phyloP scores from a whole-genome alignment of 2,113 vertebrate genomes.

The Colinus virginianus region DNA sequence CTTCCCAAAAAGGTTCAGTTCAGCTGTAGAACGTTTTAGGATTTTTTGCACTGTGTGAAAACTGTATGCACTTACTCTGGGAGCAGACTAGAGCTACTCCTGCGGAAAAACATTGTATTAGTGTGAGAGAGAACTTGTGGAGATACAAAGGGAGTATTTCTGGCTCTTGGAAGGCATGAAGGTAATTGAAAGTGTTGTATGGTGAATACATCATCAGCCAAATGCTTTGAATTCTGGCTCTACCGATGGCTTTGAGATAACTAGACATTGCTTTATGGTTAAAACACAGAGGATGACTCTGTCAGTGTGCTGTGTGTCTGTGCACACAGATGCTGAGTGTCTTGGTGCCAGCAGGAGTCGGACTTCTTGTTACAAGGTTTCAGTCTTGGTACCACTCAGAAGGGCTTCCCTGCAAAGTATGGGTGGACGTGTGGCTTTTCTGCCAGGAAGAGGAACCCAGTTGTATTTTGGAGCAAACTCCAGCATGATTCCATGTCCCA shows the following conservation, averaged over 20 bases:
- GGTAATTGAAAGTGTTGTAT: neutral
- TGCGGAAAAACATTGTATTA: neutral
- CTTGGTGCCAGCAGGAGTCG: neutral
- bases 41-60: neutral
- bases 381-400: conserved; percentile 44
- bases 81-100: neutral
- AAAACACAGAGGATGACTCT: neutral
- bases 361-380: neutral
- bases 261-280: neutral
- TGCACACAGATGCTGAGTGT: neutral
- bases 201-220: neutral
- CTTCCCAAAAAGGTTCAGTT: neutral
- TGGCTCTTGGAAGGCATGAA: neutral
- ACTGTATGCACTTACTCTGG: neutral
- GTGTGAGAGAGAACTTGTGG: neutral
- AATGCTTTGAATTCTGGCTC: neutral
- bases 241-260: neutral
- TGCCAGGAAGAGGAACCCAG: neutral
- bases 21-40: neutral
- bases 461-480: conserved; percentile 1
- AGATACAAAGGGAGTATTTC: neutral
- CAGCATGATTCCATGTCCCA: neutral
- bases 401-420: neutral
- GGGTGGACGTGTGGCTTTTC: neutral
- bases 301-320: neutral